Evolutionary conservation across 2,113 vertebrate genomes (phyloP), one percentile per base, ranked within the genome.

Genomic region (Aphyosemion australe): DNA sequence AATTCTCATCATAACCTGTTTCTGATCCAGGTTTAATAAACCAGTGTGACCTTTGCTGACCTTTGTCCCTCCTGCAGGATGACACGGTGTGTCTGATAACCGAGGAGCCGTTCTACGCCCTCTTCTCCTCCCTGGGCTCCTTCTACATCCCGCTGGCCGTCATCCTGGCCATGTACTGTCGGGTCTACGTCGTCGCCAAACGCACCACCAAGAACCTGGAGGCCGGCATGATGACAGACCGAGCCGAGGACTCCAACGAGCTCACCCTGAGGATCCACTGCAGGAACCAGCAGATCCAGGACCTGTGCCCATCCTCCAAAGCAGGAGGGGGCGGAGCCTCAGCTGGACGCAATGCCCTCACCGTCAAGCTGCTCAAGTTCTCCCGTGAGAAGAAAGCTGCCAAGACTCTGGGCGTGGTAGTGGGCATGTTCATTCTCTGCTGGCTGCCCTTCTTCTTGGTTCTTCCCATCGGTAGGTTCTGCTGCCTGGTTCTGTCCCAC

Each of bases 381-480:
- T 86, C 85, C 26, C 53, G 85, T 0, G 85, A 89, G 72, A 89
- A 89, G 78, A 89, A 89, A 32, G 88, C 88, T 0, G 88, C 88
- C 49, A 89, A 89, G 82, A 89, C 88, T 15, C 72, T 89, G 43
- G 88, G 88, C 1, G 85, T 89, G 69, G 88, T 89, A 64, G 88
- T 89, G n/a, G 88, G 88, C 10, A 88, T 89, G 88, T 89, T 89
- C 74, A 71, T 89, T 72, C 80, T 89, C 55, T 89, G 87, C 85
- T 89, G 87, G 87, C 76, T 89, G 66, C 87, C 87, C 2, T 89
- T 89, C 84, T 89, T 89, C 82, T 52, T 89, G 52, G 82, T 74
- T 37, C 80, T 89, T 65, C 88, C 88, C 14, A 74, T 89, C 8
- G 46, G 88, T 89, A 84, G 0, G 85, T 76, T 13, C 15, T n/a